A percentile compares a stretch with the other conserved stretches of the same genome.
Evolutionary conservation across 1,140 invertebrate genomes (phyloP).

Genomic region (Coptotermes formosanus): DNA sequence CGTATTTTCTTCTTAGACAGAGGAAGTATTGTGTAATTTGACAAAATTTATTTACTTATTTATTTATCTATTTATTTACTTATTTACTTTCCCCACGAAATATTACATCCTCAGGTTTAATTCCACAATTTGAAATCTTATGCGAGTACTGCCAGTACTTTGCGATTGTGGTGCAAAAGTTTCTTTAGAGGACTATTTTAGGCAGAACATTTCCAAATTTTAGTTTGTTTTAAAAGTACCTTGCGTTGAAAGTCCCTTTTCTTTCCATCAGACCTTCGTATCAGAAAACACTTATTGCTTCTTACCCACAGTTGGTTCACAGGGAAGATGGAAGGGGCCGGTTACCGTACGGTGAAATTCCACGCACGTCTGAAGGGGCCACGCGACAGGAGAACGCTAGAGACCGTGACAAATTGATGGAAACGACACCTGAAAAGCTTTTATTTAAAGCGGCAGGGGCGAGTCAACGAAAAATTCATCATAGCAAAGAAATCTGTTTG

Average conservation of each 20-base stretch:
- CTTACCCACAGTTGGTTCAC: neutral
- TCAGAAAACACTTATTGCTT: neutral
- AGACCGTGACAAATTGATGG: neutral
- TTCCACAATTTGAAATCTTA: too few species aligned
- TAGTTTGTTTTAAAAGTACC: neutral
- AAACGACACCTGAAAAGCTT: neutral
- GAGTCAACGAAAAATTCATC: constrained; percentile 12
- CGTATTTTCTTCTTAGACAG: too few species aligned
- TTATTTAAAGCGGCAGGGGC: neutral
- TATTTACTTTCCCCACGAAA: too few species aligned
- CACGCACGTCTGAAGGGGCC: neutral
- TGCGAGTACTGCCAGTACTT: too few species aligned
- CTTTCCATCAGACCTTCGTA: neutral
- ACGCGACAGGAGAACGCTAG: neutral
- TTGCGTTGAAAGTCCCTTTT: neutral
- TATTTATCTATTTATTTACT: too few species aligned
- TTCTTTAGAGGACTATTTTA: too few species aligned
- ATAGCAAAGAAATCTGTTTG: neutral
- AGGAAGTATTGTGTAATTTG: too few species aligned
- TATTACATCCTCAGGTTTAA: too few species aligned
- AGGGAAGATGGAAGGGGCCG: neutral
- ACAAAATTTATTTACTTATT: too few species aligned
- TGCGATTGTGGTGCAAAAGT: too few species aligned
- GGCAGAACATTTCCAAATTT: neutral
- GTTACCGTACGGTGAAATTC: neutral